phyloP scores from a whole-genome alignment of 2,113 vertebrate genomes.

The Jacana jacana region DNA sequence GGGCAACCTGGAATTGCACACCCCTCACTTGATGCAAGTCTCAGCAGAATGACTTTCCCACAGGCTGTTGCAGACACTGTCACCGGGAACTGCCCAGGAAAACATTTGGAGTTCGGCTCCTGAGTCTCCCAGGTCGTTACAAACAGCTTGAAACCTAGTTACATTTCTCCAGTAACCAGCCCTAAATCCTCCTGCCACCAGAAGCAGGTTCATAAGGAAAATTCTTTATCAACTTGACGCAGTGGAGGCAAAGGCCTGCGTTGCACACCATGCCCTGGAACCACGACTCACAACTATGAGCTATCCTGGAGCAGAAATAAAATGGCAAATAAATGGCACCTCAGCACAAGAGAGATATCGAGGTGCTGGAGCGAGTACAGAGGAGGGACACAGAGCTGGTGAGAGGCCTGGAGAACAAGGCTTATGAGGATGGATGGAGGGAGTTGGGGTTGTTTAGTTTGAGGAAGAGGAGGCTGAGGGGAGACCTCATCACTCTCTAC shows the following conservation, averaged over 20 bases:
- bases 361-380: no score
- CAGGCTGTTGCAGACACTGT: not conserved
- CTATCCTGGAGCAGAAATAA: not conserved
- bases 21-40: not conserved
- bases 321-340: no score
- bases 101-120: not conserved
- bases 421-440: no score
- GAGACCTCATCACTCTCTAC: no score
- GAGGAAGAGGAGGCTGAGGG: no score
- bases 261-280: not conserved
- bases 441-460: no score
- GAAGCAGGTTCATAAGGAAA: not conserved
- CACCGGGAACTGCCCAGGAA: not conserved
- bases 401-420: no score
- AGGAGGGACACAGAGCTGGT: no score
- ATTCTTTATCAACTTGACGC: not conserved
- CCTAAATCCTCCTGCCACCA: not conserved
- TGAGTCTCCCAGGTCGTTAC: not conserved
- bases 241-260: not conserved
- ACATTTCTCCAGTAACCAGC: not conserved
- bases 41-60: not conserved
- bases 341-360: no score
- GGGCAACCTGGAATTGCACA: not conserved
- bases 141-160: not conserved
- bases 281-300: not conserved